Percentiles rank a stretch among this genome's conserved stretches.
Evolutionary conservation across 2,888 invertebrate species (phyloP).

Genomic region (Drosophila kambysellisi): DNA sequence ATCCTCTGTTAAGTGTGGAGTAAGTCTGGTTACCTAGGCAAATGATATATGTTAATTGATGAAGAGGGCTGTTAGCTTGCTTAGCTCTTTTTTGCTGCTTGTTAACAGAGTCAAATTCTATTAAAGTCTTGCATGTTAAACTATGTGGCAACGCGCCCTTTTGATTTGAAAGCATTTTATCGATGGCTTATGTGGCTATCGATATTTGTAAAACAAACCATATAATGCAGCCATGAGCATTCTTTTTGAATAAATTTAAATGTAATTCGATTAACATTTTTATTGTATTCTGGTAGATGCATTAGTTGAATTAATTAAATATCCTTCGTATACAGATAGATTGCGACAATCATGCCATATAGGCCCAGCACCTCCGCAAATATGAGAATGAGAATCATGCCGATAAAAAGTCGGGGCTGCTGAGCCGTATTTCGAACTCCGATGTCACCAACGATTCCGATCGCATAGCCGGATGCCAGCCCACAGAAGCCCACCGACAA

Average conservation of each 20-base stretch:
- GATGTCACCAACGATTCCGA: slow-evolving; percentile 89
- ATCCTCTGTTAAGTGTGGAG: slow-evolving; percentile 40
- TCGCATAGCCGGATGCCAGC: slow-evolving; percentile 98
- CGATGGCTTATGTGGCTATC: not conserved
- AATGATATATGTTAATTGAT: slow-evolving; percentile 4
- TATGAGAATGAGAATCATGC: slow-evolving; percentile 92
- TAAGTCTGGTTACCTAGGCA: not conserved
- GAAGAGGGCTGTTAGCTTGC: not conserved
- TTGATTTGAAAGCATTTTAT: not conserved
- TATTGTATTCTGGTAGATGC: not conserved
- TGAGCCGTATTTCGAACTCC: slow-evolving; percentile 97
- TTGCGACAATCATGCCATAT: slow-evolving; percentile 84
- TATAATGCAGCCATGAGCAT: not conserved
- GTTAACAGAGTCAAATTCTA: not conserved
- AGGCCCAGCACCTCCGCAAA: slow-evolving; percentile 68
- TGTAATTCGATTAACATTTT: not conserved
- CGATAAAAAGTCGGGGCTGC: slow-evolving; percentile 99
- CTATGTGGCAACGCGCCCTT: not conserved
- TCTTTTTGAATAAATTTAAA: not conserved
- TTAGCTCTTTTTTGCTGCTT: not conserved
- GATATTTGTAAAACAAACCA: not conserved
- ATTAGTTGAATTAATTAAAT: slow-evolving; percentile 2
- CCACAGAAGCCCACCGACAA: slow-evolving; percentile 98
- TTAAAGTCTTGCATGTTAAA: not conserved
- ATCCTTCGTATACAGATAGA: slow-evolving; percentile 99